phyloP scores from a whole-genome alignment of 1,140 invertebrate species.

The Tyrophagus putrescentiae region DNA sequence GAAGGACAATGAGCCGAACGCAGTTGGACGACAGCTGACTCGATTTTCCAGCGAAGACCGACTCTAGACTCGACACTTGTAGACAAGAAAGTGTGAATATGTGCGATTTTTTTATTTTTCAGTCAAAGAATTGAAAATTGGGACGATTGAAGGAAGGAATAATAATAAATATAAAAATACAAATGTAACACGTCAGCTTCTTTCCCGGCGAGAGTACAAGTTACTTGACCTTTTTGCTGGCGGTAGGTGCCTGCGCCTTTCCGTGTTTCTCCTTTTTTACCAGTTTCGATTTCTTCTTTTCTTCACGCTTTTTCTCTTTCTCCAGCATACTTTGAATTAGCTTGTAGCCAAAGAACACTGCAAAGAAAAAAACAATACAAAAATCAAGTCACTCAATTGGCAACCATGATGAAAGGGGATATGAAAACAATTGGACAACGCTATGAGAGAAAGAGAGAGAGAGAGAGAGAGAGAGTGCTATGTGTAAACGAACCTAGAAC shows the following conservation, averaged over 20 bases:
- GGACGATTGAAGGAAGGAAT: no score
- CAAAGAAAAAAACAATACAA: neutral
- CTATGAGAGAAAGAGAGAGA: neutral
- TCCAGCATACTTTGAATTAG: constrained; percentile 9
- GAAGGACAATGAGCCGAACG: neutral
- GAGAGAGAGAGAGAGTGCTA: neutral
- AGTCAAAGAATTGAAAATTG: neutral
- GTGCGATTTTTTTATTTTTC: neutral
- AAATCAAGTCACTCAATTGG: neutral
- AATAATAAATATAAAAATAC: no score
- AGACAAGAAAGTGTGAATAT: neutral
- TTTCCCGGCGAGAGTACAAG: no score
- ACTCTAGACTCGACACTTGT: no score
- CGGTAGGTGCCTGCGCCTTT: no score
- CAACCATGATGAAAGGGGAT: neutral
- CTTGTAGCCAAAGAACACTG: constrained; percentile 11
- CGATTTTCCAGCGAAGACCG: neutral
- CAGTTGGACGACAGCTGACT: neutral
- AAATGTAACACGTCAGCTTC: no score
- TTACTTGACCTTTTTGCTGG: no score
- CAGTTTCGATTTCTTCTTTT: constrained; percentile 9
- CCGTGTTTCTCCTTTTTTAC: neutral
- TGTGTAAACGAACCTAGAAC: constrained; percentile 6
- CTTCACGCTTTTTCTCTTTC: constrained; percentile 8
- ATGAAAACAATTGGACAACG: neutral